Base-by-base conservation (phyloP, 2,797 vertebrate genomes). In the Xenentodon cancila region DNA sequence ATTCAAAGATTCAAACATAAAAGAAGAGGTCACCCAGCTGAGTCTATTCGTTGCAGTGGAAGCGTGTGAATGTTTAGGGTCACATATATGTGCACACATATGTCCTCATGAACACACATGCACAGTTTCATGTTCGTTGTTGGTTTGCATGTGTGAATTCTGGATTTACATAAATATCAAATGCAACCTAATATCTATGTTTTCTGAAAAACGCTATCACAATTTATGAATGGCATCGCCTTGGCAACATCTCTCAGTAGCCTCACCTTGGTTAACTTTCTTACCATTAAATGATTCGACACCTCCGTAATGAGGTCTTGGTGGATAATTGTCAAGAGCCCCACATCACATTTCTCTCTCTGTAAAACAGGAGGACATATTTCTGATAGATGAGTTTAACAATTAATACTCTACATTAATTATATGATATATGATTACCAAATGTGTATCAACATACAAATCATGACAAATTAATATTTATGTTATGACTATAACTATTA, bases 1-100 rank as follows among this genome's bases (percentile, higher is more conserved):
- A n/a, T n/a, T n/a, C n/a, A n/a, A 47, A 82, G 80, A 68, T 61
- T 71, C 77, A 12, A 69, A 75, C 68, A 77, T 73, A 80, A 88
- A 83, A 65, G 57, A 59, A 82, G 74, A 84, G 84, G 85, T 87
- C 84, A 78, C 53, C 48, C 61, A 61, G 71, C 62, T 16, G 20
- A 80, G 68, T 59, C 62, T 52, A 70, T 22, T 56, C 17, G 3
- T 53, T 52, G 49, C 80, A 85, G 75, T 71, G 81, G 85, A 4
- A 18, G 44, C 18, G 5, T 77, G 77, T 22, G n/a, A 49, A 34
- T 27, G 40, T 72, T 57, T 21, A 17, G 5, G 43, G 37, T 13
- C 37, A 40, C 12, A 15, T 2, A 16, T 37, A 1, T 2, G 37
- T 15, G 37, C 37, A 40, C 12, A 15, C 12, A 16, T 37, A 1